A percentile compares a stretch with the other conserved stretches of the same genome.
phyloP scores from a whole-genome alignment of 2,113 vertebrate genomes.

The Stomatorhinus ivindoensis region DNA sequence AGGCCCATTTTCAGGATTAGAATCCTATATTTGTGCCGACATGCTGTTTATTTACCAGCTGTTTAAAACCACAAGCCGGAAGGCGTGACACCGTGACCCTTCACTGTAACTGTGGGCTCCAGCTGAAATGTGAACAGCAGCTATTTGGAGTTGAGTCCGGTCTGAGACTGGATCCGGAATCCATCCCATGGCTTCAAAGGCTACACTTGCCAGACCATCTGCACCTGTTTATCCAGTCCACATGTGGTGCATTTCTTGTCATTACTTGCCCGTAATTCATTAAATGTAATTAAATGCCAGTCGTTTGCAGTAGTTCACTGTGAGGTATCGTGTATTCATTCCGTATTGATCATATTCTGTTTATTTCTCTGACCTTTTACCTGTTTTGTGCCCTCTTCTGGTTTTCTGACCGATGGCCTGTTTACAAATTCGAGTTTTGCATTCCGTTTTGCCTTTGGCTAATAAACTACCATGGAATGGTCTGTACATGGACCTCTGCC shows the following conservation, averaged over 20 bases:
- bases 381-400: neutral
- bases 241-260: neutral
- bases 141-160: neutral
- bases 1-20: neutral
- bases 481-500: neutral
- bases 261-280: neutral
- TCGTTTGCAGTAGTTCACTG: neutral
- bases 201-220: neutral
- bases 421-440: neutral
- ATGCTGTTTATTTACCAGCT: neutral
- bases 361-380: neutral
- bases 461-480: neutral
- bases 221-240: neutral
- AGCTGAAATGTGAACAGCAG: neutral
- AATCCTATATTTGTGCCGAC: neutral
- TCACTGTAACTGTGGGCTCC: neutral
- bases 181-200: neutral
- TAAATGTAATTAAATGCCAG: neutral
- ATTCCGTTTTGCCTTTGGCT: neutral
- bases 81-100: neutral
- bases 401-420: neutral
- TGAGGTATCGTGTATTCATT: neutral
- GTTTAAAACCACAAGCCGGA: neutral
- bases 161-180: neutral
- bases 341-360: neutral